A percentile compares a stretch with the other conserved stretches of the same genome.
Conservation (phyloP, 2,888 invertebrate genomes). For the Ectemnius lituratus region DNA sequence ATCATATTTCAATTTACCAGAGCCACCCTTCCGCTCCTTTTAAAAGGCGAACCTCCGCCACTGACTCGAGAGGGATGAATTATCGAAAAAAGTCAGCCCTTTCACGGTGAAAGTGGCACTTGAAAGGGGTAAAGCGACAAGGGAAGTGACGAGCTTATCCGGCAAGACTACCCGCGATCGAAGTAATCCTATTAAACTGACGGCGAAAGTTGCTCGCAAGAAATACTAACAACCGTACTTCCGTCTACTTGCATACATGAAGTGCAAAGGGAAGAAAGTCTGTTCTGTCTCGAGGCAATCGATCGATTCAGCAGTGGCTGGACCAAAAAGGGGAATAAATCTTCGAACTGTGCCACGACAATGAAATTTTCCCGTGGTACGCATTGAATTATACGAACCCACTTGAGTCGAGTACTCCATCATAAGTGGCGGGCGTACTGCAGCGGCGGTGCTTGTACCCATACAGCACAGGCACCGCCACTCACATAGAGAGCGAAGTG, state of each 20-base stretch:
- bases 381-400: too few relatives aligned
- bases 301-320: too few relatives aligned
- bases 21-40: background rate
- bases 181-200: background rate
- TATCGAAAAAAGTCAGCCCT: conserved; percentile 7
- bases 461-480: background rate
- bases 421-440: background rate
- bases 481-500: conserved; percentile 5
- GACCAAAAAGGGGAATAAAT: too few relatives aligned
- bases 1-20: background rate
- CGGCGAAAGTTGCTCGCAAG: too few relatives aligned
- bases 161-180: background rate
- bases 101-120: background rate
- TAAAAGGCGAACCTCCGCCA: background rate
- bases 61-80: background rate
- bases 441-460: too few relatives aligned
- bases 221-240: too few relatives aligned
- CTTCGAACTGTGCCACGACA: too few relatives aligned
- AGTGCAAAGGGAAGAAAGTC: too few relatives aligned
- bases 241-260: too few relatives aligned
- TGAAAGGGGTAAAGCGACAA: background rate
- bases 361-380: too few relatives aligned
- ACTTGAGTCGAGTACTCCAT: background rate
- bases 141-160: background rate
- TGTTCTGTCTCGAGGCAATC: too few relatives aligned